Base-by-base conservation (phyloP, 2,888 invertebrate species). In the Zaprionus obscuricornis region DNA sequence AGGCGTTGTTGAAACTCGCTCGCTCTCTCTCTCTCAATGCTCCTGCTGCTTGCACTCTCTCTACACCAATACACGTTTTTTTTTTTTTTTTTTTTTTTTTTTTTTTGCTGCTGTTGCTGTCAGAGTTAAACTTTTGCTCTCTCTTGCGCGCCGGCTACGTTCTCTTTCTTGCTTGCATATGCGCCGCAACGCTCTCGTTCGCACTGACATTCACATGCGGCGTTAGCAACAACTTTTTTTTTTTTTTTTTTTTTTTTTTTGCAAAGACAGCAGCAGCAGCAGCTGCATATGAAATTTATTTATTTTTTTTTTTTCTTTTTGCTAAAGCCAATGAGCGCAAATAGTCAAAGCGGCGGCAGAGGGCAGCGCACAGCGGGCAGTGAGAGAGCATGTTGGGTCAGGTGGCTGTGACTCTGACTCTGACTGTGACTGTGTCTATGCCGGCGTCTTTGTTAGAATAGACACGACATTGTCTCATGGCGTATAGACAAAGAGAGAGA, bases 151-250 rank as follows among this genome's bases (percentile, higher is more conserved):
- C 29, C 39, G 16, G 11, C 17, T 10, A 36, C 39, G 11, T 18
- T 8, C 33, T 42, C 66, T 55, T 8, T 36, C 39, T 49, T 45
- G 40, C 46, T 40, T 29, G 31, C 46, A 52, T 17, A 17, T 5
- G 6, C 14, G 18, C 6, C 4, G 34, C 51, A 34, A 33, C 74
- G 40, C 36, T 69, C 81, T 68, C 79, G 42, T 47, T 81, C 66
- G 55, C 79, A 62, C 84, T 43, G 33, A 50, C 51, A 34, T n/a
- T 52, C 58, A 63, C 74, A 82, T 74, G 78, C 86, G 84, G 77
- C 86, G 87, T 87, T 87, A 87, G 87, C 87, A 87, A 87, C 87
- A 87, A 87, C 87, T 76, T 87, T 88, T 85, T n/a, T n/a, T n/a
- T n/a, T n/a, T n/a, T n/a, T n/a, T n/a, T n/a, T n/a, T n/a, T n/a